phyloP scores from a whole-genome alignment of 2,888 invertebrate species.

The Cerastis rubricosa region DNA sequence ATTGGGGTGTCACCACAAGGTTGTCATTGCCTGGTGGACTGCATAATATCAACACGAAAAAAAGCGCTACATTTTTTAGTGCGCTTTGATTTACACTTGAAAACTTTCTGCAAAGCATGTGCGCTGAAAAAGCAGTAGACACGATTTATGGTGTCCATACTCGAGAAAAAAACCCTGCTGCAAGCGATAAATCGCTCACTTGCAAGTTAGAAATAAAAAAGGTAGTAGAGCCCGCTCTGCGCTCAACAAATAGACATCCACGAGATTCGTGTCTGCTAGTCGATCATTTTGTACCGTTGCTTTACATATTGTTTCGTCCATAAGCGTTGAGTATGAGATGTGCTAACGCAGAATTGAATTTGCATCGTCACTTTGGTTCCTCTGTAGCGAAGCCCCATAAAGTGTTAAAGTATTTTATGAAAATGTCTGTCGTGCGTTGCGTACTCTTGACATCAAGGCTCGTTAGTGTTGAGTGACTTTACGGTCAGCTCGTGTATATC shows the following conservation, averaged over 20 bases:
- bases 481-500: conserved; percentile 62
- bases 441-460: conserved; percentile 66
- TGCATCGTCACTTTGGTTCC: conserved; percentile 67
- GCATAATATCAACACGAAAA: conserved; percentile 20
- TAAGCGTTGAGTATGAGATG: conserved; percentile 71
- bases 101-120: conserved; percentile 66
- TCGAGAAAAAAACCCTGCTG: conserved; percentile 77
- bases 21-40: conserved; percentile 48
- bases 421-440: conserved; percentile 63
- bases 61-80: conserved; percentile 19
- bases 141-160: conserved; percentile 75
- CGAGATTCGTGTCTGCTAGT: conserved; percentile 72
- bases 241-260: conserved; percentile 77
- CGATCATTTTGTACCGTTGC: conserved; percentile 78
- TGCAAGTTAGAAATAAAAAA: conserved; percentile 75
- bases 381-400: conserved; percentile 40
- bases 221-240: conserved; percentile 71
- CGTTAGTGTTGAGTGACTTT: conserved; percentile 69
- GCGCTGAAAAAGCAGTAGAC: conserved; percentile 70
- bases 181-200: conserved; percentile 81
- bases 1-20: conserved; percentile 81
- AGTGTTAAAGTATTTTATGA: conserved; percentile 66
- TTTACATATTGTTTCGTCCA: conserved; percentile 75
- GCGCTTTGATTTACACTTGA: conserved; percentile 57
- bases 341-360: conserved; percentile 72